Conservation (phyloP, 2,113 vertebrate genomes). For the Sylvia atricapilla region DNA sequence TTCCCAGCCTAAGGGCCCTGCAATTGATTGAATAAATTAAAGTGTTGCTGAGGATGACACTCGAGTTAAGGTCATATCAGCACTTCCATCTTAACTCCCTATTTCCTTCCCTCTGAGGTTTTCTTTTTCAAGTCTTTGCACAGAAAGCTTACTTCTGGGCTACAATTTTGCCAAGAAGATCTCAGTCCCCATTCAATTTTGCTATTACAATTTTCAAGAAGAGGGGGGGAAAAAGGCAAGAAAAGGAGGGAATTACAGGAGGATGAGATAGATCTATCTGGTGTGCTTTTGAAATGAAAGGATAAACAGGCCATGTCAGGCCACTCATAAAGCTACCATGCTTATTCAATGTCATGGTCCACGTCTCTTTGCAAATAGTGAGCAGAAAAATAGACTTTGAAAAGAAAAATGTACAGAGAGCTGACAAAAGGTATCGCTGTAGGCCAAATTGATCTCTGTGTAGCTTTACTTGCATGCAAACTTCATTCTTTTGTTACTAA, state of each 20-base stretch:
- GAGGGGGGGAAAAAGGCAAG: background rate
- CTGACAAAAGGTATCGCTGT: background rate
- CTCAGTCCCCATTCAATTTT: background rate
- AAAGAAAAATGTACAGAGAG: background rate
- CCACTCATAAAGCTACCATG: background rate
- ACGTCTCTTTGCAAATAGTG: slow-evolving; percentile 1
- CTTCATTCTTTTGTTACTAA: slow-evolving; percentile 32
- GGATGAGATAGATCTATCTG: background rate
- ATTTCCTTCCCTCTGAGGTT: background rate
- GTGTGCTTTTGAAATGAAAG: background rate
- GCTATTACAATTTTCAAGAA: background rate
- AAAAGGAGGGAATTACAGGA: background rate
- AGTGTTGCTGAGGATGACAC: slow-evolving; percentile 8
- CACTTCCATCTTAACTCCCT: slow-evolving; percentile 11
- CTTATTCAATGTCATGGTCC: background rate
- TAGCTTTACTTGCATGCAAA: slow-evolving; percentile 20
- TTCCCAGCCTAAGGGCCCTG: slow-evolving; percentile 65
- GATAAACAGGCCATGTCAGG: background rate
- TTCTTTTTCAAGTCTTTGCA: background rate
- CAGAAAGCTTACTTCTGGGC: background rate
- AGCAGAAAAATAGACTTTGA: slow-evolving; percentile 3
- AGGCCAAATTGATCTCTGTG: slow-evolving; percentile 3
- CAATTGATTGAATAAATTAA: slow-evolving; percentile 77
- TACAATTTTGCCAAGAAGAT: background rate
- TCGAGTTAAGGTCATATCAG: slow-evolving; percentile 50